A percentile compares a stretch with the other conserved stretches of the same genome.
Conservation (phyloP, 2,113 vertebrate genomes). For the Mungos mungo region DNA sequence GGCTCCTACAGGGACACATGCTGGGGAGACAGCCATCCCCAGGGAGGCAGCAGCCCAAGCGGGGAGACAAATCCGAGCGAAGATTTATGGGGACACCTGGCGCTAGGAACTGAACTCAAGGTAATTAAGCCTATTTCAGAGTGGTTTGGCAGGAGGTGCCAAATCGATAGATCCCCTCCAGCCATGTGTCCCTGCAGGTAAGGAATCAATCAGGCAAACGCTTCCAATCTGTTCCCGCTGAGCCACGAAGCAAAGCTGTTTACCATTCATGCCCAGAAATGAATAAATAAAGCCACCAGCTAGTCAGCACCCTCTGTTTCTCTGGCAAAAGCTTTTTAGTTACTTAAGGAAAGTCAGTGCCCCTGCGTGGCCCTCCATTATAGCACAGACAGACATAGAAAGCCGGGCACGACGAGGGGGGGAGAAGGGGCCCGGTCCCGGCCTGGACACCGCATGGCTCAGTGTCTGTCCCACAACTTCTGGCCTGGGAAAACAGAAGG, state of each 20-base stretch:
- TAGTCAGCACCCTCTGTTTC: constrained; percentile 71
- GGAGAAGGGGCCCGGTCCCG: fast-evolving
- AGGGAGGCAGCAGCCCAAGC: background rate
- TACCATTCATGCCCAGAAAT: constrained; percentile 74
- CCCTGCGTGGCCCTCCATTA: constrained; percentile 39
- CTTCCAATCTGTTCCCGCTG: constrained; percentile 72
- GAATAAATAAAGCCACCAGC: constrained; percentile 71
- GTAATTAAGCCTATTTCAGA: constrained; percentile 77
- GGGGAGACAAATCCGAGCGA: background rate
- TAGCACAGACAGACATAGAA: background rate
- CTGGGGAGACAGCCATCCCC: background rate
- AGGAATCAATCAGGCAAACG: constrained; percentile 76
- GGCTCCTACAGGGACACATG: background rate
- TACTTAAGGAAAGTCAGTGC: constrained; percentile 43
- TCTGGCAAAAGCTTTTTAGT: constrained; percentile 57
- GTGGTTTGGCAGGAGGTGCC: constrained; percentile 59
- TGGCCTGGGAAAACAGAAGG: fast-evolving
- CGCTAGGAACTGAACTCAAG: constrained; percentile 5
- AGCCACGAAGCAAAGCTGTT: constrained; percentile 82
- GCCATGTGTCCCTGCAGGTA: constrained; percentile 66
- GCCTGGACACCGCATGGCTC: background rate
- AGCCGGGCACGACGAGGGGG: fast-evolving
- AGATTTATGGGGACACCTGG: background rate
- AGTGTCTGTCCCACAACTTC: background rate
- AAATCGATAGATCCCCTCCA: constrained; percentile 70